Conservation (phyloP, 2,888 invertebrate genomes). For the Idaea biselata region DNA sequence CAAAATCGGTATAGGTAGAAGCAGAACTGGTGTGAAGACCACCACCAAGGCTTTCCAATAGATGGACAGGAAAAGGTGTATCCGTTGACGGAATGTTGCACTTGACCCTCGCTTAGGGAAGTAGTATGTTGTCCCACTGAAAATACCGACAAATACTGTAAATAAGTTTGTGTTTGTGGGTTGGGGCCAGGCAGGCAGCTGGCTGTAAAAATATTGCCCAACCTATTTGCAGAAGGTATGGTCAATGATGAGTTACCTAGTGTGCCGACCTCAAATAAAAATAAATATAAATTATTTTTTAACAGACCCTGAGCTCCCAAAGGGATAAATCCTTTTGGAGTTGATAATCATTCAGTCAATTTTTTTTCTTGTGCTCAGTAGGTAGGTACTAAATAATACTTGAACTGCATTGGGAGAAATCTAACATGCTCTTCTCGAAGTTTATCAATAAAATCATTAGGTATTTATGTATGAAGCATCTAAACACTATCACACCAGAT, state of each 20-base stretch:
- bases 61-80: conserved; percentile 77
- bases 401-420: neutral
- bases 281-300: too few relatives aligned
- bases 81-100: conserved; percentile 59
- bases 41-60: conserved; percentile 89
- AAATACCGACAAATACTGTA: conserved; percentile 35
- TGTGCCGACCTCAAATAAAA: too few relatives aligned
- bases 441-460: neutral
- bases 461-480: neutral
- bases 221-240: too few relatives aligned
- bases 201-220: too few relatives aligned
- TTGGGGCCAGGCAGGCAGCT: too few relatives aligned
- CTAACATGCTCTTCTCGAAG: neutral
- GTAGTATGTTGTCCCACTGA: conserved; percentile 70
- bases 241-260: too few relatives aligned
- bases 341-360: too few relatives aligned
- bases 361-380: too few relatives aligned
- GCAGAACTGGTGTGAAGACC: conserved; percentile 84
- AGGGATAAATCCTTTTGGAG: too few relatives aligned
- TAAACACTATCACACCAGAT: too few relatives aligned
- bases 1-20: conserved; percentile 84
- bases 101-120: conserved; percentile 62
- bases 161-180: neutral
- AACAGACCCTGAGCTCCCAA: too few relatives aligned
- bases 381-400: too few relatives aligned